These are phyloP conservation scores for Eretmocerus hayati DNA, from an alignment of 2,888 invertebrate genomes.

Conservation along the genomic window DNA sequence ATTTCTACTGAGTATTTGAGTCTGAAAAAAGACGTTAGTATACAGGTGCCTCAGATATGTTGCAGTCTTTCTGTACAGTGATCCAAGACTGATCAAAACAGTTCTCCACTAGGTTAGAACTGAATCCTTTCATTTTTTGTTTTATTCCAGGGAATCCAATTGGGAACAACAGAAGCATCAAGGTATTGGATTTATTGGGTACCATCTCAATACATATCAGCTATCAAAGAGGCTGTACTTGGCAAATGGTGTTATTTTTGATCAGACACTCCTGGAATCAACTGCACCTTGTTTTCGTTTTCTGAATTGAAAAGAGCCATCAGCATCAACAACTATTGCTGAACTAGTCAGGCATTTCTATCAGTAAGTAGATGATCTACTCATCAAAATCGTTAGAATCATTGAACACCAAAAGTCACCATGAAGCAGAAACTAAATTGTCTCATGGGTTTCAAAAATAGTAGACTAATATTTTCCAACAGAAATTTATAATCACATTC, in stretches of 20 bases:
- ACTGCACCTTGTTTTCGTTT: constrained; percentile 11
- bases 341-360: constrained; percentile 43
- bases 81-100: too few species aligned
- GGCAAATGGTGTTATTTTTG: constrained; percentile 79
- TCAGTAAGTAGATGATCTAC: constrained; percentile 38
- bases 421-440: too few species aligned
- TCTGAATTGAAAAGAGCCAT: constrained; percentile 32
- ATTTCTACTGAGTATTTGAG: too few species aligned
- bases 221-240: constrained; percentile 83
- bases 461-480: too few species aligned
- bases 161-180: constrained; percentile 87
- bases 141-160: constrained; percentile 70
- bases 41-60: too few species aligned
- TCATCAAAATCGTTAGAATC: constrained; percentile 26
- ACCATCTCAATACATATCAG: constrained; percentile 82
- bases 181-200: constrained; percentile 94
- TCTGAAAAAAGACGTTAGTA: too few species aligned
- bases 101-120: too few species aligned
- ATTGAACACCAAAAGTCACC: too few species aligned
- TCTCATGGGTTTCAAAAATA: too few species aligned
- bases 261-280: constrained; percentile 35
- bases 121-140: neutral
- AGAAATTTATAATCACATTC: too few species aligned
- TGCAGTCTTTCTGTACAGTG: too few species aligned
- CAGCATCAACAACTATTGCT: constrained; percentile 35